A percentile compares a stretch with the other conserved stretches of the same genome.
phyloP scores from a whole-genome alignment of 2,113 vertebrate genomes.

The Varanus komodoensis region DNA sequence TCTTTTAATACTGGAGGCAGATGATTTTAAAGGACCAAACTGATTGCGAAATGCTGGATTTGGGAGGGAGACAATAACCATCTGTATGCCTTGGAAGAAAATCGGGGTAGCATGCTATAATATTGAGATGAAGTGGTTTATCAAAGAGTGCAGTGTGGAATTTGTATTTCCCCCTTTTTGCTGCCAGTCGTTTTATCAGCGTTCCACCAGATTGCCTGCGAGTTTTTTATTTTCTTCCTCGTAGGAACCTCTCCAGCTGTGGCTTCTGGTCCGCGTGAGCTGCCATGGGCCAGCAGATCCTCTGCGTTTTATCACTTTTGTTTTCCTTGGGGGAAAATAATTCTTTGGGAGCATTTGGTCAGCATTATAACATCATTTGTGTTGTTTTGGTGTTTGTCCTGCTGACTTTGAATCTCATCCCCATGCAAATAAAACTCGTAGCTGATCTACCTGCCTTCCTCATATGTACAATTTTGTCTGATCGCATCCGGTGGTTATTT shows the following conservation, averaged over 20 bases:
- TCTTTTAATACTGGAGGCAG: not conserved
- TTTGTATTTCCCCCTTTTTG: not conserved
- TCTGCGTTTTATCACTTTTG: not conserved
- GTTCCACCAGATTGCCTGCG: not conserved
- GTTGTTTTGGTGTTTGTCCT: not conserved
- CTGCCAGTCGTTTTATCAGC: conserved; percentile 1
- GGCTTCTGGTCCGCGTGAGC: not conserved
- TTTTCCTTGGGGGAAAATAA: not conserved
- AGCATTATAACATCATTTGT: not conserved
- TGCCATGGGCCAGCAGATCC: not conserved
- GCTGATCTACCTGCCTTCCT: not conserved
- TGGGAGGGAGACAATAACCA: not conserved
- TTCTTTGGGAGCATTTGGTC: not conserved
- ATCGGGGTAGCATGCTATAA: not conserved
- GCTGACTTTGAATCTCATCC: not conserved
- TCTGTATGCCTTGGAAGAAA: not conserved
- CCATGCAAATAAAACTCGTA: not conserved
- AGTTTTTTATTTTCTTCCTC: not conserved
- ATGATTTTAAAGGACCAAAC: not conserved
- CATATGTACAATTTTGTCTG: not conserved
- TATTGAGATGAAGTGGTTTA: not conserved
- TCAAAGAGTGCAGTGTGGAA: not conserved
- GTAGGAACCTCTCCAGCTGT: not conserved
- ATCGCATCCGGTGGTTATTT: not conserved
- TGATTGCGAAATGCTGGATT: not conserved